phyloP scores from a whole-genome alignment of 2,888 invertebrate species.

The Lasioglossum malachurum region DNA sequence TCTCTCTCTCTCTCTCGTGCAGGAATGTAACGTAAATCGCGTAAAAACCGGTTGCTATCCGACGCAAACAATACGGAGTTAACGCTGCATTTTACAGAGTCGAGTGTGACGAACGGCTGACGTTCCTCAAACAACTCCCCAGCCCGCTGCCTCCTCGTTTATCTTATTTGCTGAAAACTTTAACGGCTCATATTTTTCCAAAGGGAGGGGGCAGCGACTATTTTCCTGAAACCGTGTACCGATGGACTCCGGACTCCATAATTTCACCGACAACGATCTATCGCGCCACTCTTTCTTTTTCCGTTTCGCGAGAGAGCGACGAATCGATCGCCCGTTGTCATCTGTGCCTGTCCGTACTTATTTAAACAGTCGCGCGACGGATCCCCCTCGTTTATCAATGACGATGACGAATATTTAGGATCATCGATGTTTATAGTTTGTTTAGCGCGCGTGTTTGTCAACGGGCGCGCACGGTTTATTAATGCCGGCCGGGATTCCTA shows the following conservation, averaged over 20 bases:
- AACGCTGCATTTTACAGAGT: conserved; percentile 37
- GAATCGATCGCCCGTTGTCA: conserved; percentile 4
- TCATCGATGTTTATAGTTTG: conserved; percentile 57
- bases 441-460: conserved; percentile 46
- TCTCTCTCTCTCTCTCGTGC: background rate
- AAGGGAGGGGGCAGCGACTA: background rate
- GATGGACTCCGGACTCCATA: conserved; percentile 1
- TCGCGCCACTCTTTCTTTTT: background rate
- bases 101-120: conserved; percentile 41
- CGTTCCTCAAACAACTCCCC: conserved; percentile 35
- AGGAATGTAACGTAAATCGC: conserved; percentile 25
- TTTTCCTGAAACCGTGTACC: background rate
- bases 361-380: conserved; percentile 39
- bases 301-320: background rate
- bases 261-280: background rate
- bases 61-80: conserved; percentile 32
- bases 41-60: conserved; percentile 46
- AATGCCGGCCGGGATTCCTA: conserved; percentile 39
- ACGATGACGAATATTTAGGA: conserved; percentile 54
- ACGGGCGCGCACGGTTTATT: conserved; percentile 45
- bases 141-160: background rate
- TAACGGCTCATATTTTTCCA: conserved; percentile 7
- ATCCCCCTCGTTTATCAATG: conserved; percentile 39
- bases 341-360: background rate
- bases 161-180: conserved; percentile 39